These are phyloP conservation scores for Gobionotothen gibberifrons DNA, from an alignment of 2,797 vertebrate genomes.

Conservation along the genomic window DNA sequence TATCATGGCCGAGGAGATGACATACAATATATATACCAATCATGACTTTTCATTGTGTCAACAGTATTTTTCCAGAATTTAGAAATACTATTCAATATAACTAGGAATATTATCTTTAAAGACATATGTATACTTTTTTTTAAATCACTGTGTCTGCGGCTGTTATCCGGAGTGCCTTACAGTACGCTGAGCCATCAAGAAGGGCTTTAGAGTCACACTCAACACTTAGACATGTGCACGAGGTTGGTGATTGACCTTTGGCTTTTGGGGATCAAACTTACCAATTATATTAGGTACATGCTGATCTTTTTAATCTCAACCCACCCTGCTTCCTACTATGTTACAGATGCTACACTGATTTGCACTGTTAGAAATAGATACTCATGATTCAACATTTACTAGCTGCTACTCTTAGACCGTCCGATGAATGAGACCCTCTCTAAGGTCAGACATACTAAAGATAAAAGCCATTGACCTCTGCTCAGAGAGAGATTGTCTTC, in stretches of 20 bases:
- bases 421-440: conserved; percentile 34
- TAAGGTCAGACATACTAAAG: conserved; percentile 69
- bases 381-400: conserved; percentile 29
- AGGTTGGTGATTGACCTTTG: neutral
- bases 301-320: conserved; percentile 15
- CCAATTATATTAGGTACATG: neutral
- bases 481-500: conserved; percentile 55
- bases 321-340: neutral
- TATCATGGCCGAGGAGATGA: conserved; percentile 22
- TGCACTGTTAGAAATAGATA: conserved; percentile 35
- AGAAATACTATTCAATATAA: conserved; percentile 20
- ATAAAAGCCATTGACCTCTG: conserved; percentile 71
- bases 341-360: conserved; percentile 22
- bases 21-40: neutral
- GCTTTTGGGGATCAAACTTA: conserved; percentile 10
- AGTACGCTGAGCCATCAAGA: neutral
- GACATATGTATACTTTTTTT: conserved; percentile 12
- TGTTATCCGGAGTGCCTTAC: neutral
- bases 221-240: conserved; percentile 2
- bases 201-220: conserved; percentile 8
- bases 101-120: conserved; percentile 7
- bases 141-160: neutral
- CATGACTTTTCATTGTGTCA: neutral
- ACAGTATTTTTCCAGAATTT: conserved; percentile 11
- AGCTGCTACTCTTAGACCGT: conserved; percentile 34